Conservation (phyloP, 1,140 invertebrate species). For the Diorhabda elongata region DNA sequence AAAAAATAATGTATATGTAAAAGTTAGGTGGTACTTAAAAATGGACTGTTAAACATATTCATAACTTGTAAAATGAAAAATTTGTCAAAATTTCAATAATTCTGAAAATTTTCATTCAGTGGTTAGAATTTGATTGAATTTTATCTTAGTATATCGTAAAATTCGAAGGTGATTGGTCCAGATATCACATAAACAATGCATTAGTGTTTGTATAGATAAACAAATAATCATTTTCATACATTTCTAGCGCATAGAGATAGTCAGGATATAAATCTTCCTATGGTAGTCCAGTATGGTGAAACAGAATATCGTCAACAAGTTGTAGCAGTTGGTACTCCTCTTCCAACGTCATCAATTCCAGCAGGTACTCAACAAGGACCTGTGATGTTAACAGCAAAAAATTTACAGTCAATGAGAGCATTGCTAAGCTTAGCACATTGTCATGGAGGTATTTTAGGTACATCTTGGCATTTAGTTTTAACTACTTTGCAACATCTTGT, state of each 20-base stretch:
- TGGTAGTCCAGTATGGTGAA: slow-evolving; percentile 49
- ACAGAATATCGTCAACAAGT: slow-evolving; percentile 81
- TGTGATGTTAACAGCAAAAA: slow-evolving; percentile 97
- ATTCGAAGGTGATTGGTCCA: too few species aligned
- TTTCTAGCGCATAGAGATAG: slow-evolving; percentile 26
- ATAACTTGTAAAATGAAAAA: too few species aligned
- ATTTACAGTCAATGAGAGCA: slow-evolving; percentile 93
- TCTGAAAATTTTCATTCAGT: too few species aligned
- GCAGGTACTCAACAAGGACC: slow-evolving; percentile 81
- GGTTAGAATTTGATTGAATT: too few species aligned
- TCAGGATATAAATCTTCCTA: slow-evolving; percentile 25
- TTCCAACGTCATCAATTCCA: slow-evolving; percentile 77
- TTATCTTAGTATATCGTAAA: too few species aligned
- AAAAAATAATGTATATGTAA: too few species aligned
- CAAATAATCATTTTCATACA: neutral
- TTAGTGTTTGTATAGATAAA: too few species aligned
- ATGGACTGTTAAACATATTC: too few species aligned
- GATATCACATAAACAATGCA: too few species aligned
- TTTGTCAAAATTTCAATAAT: too few species aligned
- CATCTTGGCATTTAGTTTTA: slow-evolving; percentile 92
- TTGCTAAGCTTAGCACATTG: slow-evolving; percentile 84
- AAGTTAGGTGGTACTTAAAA: too few species aligned
- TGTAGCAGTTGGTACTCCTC: slow-evolving; percentile 87
- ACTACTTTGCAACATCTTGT: slow-evolving; percentile 95
- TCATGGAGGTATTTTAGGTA: slow-evolving; percentile 86